Conservation (phyloP, 2,797 vertebrate genomes). For the Alosa sapidissima region DNA sequence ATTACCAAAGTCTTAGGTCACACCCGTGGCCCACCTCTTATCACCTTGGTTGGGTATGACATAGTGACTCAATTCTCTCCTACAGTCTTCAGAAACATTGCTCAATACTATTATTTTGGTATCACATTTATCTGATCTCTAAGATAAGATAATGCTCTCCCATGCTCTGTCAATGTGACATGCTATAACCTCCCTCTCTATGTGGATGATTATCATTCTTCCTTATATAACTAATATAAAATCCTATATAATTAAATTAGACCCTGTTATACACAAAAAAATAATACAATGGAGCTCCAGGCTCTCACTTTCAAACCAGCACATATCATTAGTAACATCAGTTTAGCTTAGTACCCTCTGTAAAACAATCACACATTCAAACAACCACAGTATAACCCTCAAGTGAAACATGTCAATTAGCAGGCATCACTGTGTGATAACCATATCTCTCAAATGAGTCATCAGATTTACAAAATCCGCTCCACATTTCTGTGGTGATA, state of each 20-base stretch:
- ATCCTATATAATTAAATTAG: not conserved
- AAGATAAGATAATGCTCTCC: not conserved
- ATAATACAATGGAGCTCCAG: not conserved
- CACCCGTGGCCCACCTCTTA: not conserved
- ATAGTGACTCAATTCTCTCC: not conserved
- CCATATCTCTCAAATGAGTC: not conserved
- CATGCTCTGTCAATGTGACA: not conserved
- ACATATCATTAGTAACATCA: not conserved
- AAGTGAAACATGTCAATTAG: not conserved
- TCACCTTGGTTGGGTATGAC: not conserved
- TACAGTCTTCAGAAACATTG: not conserved
- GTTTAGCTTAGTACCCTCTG: not conserved
- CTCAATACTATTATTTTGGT: too few relatives aligned
- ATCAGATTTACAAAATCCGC: constrained; percentile 6
- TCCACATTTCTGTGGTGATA: not conserved
- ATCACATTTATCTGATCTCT: not conserved
- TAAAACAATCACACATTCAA: not conserved
- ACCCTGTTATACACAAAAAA: not conserved
- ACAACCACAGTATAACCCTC: not conserved
- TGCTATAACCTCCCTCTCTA: not conserved
- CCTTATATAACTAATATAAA: not conserved
- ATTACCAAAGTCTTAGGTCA: not conserved
- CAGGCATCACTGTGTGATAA: not conserved
- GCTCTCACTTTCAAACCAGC: not conserved
- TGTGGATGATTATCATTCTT: not conserved